A percentile compares a stretch with the other conserved stretches of the same genome.
phyloP scores from a whole-genome alignment of 2,888 invertebrate genomes.

The Thymelicus lineola region DNA sequence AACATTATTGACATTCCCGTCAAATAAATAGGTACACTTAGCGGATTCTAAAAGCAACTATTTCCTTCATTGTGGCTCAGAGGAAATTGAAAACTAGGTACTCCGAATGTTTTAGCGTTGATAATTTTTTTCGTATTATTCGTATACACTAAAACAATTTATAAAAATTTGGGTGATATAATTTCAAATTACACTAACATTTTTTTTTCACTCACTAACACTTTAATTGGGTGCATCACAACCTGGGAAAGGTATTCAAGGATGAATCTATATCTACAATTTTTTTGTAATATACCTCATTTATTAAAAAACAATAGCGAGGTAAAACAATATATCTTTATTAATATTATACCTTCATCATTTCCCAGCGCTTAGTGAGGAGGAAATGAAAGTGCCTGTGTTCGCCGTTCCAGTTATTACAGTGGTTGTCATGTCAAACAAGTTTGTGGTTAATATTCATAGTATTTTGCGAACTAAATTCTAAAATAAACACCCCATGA shows the following conservation, averaged over 20 bases:
- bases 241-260: too few relatives aligned
- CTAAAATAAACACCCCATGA: too few relatives aligned
- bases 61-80: slow-evolving; percentile 55
- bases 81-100: slow-evolving; percentile 67
- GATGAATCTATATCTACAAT: too few relatives aligned
- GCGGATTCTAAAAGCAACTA: slow-evolving; percentile 54
- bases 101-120: slow-evolving; percentile 60
- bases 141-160: too few relatives aligned
- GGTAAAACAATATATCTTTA: not conserved
- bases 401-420: not conserved
- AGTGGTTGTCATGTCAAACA: not conserved
- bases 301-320: not conserved
- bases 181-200: too few relatives aligned
- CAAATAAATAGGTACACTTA: slow-evolving; percentile 38
- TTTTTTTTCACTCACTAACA: too few relatives aligned
- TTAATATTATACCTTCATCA: not conserved
- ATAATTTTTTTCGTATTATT: slow-evolving; percentile 32
- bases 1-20: slow-evolving; percentile 17
- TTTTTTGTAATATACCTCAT: too few relatives aligned
- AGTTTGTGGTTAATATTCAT: not conserved
- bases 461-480: not conserved
- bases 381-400: slow-evolving; percentile 1
- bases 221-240: too few relatives aligned
- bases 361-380: not conserved
- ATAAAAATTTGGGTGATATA: too few relatives aligned